These are phyloP conservation scores for Laticauda laticaudata DNA, from an alignment of 2,113 vertebrate species.

Conservation along the genomic window DNA sequence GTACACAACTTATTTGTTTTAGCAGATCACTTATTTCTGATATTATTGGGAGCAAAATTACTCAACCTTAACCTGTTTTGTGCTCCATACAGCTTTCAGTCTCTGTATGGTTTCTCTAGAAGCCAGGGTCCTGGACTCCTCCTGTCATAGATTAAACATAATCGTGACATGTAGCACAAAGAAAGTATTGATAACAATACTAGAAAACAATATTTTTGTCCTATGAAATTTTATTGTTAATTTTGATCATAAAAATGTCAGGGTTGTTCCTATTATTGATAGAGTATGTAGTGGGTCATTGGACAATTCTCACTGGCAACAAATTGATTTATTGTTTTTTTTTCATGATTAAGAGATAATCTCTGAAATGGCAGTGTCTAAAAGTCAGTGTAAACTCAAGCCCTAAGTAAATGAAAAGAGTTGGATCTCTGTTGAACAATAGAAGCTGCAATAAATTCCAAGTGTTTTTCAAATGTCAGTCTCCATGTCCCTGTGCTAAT, in stretches of 20 bases:
- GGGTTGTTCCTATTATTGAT: background rate
- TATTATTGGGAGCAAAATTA: background rate
- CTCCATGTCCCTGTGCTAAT: background rate
- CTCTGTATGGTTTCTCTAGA: background rate
- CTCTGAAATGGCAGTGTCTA: background rate
- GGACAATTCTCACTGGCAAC: background rate
- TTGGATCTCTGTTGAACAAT: background rate
- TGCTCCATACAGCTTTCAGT: background rate
- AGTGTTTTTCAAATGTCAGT: background rate
- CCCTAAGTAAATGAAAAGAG: background rate
- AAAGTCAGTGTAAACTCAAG: background rate
- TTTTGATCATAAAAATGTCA: constrained; percentile 1
- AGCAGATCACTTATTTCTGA: background rate
- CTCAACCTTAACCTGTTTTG: background rate
- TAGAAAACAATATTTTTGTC: background rate
- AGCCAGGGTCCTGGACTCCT: no score
- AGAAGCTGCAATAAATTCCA: background rate
- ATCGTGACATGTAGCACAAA: background rate
- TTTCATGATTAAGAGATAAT: background rate
- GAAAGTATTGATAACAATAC: background rate
- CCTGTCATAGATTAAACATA: background rate
- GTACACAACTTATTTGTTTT: background rate
- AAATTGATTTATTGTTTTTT: background rate
- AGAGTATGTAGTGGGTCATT: background rate
- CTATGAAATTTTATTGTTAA: background rate